Evolutionary conservation across 2,888 invertebrate genomes (phyloP), one percentile per base, ranked within the genome.

Genomic region (Dione vanillae): DNA sequence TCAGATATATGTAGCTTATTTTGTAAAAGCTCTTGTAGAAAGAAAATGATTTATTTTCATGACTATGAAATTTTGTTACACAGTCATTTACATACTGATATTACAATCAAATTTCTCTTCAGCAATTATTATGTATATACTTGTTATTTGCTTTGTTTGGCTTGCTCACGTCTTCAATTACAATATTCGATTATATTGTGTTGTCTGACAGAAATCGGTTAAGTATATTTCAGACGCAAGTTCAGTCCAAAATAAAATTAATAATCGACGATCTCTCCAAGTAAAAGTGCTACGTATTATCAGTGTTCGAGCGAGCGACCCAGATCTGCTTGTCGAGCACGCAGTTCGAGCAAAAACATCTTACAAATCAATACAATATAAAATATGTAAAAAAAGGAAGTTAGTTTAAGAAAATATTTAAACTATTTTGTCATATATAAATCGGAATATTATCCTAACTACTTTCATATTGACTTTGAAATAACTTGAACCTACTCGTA

Each of bases 281-380:
- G 91, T 91, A 92, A 92, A 92, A 92, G 92, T 91, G 85, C 82
- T 86, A 78, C 78, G 85, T 85, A 85, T 86, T 89, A 87, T 87
- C 83, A 83, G 82, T 82, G 86, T 84, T 85, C 81, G 82, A 82
- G 81, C 82, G 82, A 81, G 74, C 86, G 91, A 90, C 92, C 92
- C 80, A 90, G 85, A 84, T 92, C 83, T 83, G 81, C 70, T 73
- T 75, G 75, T 78, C 81, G 82, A 83, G 82, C 81, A 75, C 73
- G 76, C 77, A 76, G 78, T 66, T 74, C 75, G 70, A 74, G 83
- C 85, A 91, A 91, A 91, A 91, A 90, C 83, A 78, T 80, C 81
- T 77, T 81, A 82, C 80, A 80, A 80, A 78, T 75, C 76, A 81
- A 80, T 78, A 77, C 74, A 80, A 88, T 90, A 88, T 85, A 88